These are phyloP conservation scores for Columba guinea DNA, from an alignment of 2,797 vertebrate species.

Conservation along the genomic window DNA sequence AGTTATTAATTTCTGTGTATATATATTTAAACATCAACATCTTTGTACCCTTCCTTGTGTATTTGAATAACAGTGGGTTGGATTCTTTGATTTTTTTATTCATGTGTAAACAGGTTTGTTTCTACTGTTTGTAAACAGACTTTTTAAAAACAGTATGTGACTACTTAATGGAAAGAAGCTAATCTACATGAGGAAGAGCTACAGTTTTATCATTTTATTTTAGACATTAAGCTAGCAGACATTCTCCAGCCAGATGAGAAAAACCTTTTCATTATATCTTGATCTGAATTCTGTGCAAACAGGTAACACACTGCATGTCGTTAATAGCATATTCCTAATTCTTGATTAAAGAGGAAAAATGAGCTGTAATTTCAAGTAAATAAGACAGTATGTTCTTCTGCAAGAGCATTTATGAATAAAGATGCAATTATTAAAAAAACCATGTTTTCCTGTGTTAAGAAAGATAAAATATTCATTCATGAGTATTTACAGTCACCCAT, in stretches of 20 bases:
- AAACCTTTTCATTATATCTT: background rate
- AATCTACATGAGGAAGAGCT: background rate
- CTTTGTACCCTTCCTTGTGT: background rate
- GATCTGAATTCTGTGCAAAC: background rate
- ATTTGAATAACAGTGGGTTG: background rate
- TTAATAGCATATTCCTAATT: background rate
- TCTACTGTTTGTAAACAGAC: conserved; percentile 20
- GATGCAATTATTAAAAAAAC: background rate
- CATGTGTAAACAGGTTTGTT: conserved; percentile 1
- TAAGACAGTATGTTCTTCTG: background rate
- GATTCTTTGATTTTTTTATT: background rate
- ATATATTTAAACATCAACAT: background rate
- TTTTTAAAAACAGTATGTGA: background rate
- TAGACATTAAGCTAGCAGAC: background rate
- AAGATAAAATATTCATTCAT: background rate
- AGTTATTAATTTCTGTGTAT: background rate
- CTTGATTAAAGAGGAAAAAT: background rate
- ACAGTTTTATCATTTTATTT: background rate
- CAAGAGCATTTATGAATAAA: conserved; percentile 6
- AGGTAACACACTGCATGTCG: background rate
- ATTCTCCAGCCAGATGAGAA: background rate
- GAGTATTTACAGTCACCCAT: conserved; percentile 38
- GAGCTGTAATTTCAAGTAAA: conserved; percentile 9
- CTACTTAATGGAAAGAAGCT: background rate
- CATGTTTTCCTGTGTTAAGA: background rate